Conservation (phyloP, 2,797 vertebrate species). For the Aselliscus stoliczkanus region DNA sequence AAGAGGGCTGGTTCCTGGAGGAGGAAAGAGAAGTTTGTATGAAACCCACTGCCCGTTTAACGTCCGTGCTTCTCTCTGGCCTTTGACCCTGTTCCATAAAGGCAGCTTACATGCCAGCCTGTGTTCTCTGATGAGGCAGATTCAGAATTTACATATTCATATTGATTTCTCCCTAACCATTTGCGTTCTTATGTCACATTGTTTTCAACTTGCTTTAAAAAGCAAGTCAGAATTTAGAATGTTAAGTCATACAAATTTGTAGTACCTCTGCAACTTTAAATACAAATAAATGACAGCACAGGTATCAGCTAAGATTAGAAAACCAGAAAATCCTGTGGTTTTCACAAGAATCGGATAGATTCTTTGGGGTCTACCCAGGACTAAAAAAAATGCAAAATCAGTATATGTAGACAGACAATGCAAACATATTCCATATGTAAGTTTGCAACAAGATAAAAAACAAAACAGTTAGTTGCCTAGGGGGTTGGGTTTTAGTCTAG, state of each 20-base stretch:
- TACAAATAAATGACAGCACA: neutral
- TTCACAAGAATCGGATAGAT: neutral
- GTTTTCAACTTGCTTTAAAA: constrained; percentile 33
- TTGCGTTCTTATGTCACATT: neutral
- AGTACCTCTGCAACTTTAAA: constrained; percentile 1
- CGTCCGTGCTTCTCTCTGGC: neutral
- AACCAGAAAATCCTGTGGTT: neutral
- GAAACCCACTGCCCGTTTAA: neutral
- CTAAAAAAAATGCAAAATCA: neutral
- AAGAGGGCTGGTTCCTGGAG: neutral
- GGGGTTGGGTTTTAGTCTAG: neutral
- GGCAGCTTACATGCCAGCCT: too few species aligned
- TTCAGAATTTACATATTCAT: neutral
- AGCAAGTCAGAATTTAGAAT: neutral
- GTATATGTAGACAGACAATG: neutral
- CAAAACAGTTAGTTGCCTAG: neutral
- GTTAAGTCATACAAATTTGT: neutral
- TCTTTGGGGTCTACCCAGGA: too few species aligned
- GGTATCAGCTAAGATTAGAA: neutral
- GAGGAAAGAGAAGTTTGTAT: neutral
- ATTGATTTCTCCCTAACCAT: neutral
- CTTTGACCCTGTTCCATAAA: neutral
- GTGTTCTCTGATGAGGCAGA: neutral
- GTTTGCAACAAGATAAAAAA: neutral
- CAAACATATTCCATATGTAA: rapidly evolving